Conservation (phyloP, 2,888 invertebrate species). For the Macrosiphum euphorbiae region DNA sequence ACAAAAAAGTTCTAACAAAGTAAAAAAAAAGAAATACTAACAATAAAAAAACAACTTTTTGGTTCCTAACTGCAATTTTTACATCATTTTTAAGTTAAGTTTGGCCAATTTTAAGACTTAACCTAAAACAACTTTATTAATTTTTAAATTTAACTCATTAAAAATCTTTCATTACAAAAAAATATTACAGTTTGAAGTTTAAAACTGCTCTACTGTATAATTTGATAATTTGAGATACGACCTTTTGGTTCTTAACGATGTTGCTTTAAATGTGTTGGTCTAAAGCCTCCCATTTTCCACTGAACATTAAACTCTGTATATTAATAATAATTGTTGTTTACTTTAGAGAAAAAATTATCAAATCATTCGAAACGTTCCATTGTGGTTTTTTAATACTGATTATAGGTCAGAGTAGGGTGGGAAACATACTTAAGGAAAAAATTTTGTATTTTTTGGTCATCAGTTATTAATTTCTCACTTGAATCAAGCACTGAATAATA, state of each 20-base stretch:
- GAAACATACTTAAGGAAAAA: not conserved
- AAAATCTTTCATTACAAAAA: not conserved
- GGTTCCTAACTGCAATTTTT: not conserved
- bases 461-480: not conserved
- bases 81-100: not conserved
- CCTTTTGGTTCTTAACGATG: not conserved
- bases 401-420: not conserved
- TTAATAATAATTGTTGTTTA: not conserved
- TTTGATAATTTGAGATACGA: not conserved
- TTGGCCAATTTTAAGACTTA: not conserved
- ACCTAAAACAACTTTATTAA: no score
- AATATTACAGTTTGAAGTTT: not conserved
- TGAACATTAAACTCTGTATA: not conserved
- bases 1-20: not conserved
- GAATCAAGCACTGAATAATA: not conserved
- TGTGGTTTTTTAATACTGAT: not conserved
- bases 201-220: not conserved
- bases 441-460: not conserved
- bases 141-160: not conserved
- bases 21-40: not conserved
- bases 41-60: not conserved
- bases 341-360: not conserved
- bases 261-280: not conserved
- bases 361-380: not conserved
- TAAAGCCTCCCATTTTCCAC: not conserved